Base-by-base conservation (phyloP, 2,113 vertebrate genomes). In the Centropus unirufus region DNA sequence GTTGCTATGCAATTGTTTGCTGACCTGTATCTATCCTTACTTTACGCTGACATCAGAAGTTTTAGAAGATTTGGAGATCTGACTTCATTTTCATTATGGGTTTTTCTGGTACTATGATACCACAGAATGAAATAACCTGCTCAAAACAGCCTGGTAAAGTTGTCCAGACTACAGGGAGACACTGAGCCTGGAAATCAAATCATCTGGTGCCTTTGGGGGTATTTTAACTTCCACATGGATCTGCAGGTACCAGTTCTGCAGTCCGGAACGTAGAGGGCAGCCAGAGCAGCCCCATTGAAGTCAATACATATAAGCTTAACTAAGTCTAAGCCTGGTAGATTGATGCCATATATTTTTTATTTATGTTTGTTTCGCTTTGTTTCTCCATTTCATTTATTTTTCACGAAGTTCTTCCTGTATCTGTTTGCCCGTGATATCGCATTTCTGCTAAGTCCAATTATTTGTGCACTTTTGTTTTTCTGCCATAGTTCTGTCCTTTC, bases 391-490 rank as follows among this genome's bases (percentile, higher is more conserved):
- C 32, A 67, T 94, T 93, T 94, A 61, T 92, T 94, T 95, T 79
- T 91, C 86, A 80, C 80, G 73, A 82, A 84, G 54, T 36, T 13
- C 27, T 61, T 79, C 63, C 73, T 69, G 10, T 90, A 22, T 77
- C 32, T 94, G 36, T 81, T 83, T 87, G 79, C 58, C 90, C 78
- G 80, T 87, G 58, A 85, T 54, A 79, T 12, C 68, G 40, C 24
- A 40, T 85, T 91, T 82, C 64, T 92, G 67, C 58, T 59, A 68
- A 68, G 59, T 77, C 69, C 9, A 92, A 83, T 80, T 93, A 92
- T 91, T 69, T 63, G 14, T 66, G 54, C 26, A 42, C 32, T 18
- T 92, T 94, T 66, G 46, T 92, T 91, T 95, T 62, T 16, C 62
- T 91, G 90, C 49, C 66, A 22, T 66, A 61, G 64, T 81, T 75